Percentiles rank a stretch among this genome's conserved stretches.
Conservation (phyloP, 2,113 vertebrate genomes). For the Cinclus cinclus region DNA sequence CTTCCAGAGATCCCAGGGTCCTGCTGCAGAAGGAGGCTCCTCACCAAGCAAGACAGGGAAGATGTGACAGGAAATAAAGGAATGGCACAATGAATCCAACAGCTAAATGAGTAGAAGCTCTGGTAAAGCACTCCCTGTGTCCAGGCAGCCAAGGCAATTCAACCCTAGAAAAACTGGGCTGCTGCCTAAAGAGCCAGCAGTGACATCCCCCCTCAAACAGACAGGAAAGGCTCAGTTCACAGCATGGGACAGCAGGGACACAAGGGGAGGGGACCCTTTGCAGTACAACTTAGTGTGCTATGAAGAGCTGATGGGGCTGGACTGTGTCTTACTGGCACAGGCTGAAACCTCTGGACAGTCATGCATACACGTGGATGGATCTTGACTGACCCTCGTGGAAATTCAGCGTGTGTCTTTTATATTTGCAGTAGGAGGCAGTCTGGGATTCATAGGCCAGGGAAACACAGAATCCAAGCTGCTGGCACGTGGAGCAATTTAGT, state of each 20-base stretch:
- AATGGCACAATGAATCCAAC: background rate
- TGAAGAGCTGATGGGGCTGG: background rate
- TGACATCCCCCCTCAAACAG: background rate
- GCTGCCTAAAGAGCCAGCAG: background rate
- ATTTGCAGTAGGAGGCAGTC: background rate
- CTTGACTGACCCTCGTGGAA: background rate
- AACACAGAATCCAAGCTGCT: background rate
- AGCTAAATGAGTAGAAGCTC: background rate
- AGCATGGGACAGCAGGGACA: background rate
- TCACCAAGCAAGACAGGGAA: background rate
- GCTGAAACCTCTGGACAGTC: background rate
- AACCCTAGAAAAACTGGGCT: background rate
- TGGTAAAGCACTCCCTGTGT: background rate
- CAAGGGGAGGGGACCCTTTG: accelerated
- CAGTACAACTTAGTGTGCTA: background rate
- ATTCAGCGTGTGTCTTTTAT: background rate
- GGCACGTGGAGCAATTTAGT: background rate
- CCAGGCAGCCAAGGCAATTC: background rate
- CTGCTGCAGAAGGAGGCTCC: background rate
- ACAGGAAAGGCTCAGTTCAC: background rate
- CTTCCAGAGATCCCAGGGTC: background rate
- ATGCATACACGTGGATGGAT: background rate
- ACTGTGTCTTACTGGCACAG: background rate
- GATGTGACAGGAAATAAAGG: background rate
- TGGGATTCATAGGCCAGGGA: background rate